A percentile compares a stretch with the other conserved stretches of the same genome.
Evolutionary conservation across 30 jellyfish, hydroid and myxozoan genomes (phyloP).

Genomic region (Turritopsis dohrnii): DNA sequence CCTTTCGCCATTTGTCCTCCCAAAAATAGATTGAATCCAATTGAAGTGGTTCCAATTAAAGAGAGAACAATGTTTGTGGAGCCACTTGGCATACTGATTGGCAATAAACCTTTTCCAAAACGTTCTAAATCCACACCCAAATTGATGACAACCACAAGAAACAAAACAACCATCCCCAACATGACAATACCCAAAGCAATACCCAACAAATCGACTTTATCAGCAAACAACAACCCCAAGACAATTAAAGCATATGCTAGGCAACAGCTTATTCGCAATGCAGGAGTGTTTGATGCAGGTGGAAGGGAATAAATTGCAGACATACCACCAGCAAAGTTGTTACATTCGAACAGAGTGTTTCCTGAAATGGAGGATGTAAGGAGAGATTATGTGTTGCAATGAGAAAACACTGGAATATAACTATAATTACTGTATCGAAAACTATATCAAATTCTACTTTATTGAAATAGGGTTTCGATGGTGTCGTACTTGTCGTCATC

Average conservation of each 20-base stretch:
- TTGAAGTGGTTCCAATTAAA: conserved; percentile 6
- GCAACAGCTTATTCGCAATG: conserved; percentile 1
- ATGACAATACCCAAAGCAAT: not conserved
- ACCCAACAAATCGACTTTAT: not conserved
- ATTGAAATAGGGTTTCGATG: too few relatives aligned
- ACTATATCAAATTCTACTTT: too few relatives aligned
- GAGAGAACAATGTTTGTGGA: conserved; percentile 9
- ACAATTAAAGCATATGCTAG: not conserved
- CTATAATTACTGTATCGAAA: too few relatives aligned
- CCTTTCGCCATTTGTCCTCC: conserved; percentile 14
- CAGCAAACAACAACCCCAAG: not conserved
- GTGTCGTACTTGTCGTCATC: too few relatives aligned
- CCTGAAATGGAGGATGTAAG: not conserved
- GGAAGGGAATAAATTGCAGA: conserved; percentile 2
- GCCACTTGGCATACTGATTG: conserved; percentile 11
- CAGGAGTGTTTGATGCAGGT: not conserved
- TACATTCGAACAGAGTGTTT: not conserved
- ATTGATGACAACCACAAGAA: conserved; percentile 1
- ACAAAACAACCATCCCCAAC: not conserved
- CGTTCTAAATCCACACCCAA: not conserved
- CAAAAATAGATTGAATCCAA: not conserved
- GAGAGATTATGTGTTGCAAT: too few relatives aligned
- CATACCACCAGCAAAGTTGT: conserved; percentile 18
- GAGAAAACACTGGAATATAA: too few relatives aligned
- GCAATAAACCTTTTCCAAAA: conserved; percentile 1